Evolutionary conservation across 2,797 vertebrate species (phyloP).

Genomic region (Corythornis leucogaster): DNA sequence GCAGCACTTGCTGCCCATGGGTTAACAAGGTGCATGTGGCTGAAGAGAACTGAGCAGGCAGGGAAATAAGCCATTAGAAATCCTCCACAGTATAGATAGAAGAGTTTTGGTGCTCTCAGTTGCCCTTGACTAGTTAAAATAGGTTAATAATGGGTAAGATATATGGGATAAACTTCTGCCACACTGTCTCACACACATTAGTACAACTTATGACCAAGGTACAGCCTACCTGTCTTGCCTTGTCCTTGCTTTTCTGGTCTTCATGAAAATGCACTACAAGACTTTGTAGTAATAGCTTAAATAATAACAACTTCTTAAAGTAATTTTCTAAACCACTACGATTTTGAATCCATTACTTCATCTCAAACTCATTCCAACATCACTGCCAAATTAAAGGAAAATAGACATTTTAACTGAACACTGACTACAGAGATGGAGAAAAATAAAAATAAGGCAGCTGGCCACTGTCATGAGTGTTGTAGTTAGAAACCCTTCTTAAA

Average conservation of each 20-base stretch:
- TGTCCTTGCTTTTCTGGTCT: slow-evolving; percentile 17
- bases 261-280: slow-evolving; percentile 37
- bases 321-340: slow-evolving; percentile 49
- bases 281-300: slow-evolving; percentile 34
- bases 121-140: not conserved
- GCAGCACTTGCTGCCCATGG: not conserved
- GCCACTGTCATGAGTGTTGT: not conserved
- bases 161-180: not conserved
- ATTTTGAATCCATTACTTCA: slow-evolving; percentile 41
- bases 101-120: not conserved
- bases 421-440: not conserved
- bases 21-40: not conserved
- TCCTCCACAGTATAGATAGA: not conserved
- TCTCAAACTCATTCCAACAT: slow-evolving; percentile 22
- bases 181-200: not conserved
- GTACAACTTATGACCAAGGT: slow-evolving; percentile 24
- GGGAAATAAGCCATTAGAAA: not conserved
- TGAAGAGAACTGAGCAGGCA: not conserved
- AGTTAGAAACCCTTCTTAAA: not conserved
- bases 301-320: not conserved
- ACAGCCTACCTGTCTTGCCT: slow-evolving; percentile 1
- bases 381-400: slow-evolving; percentile 28
- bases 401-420: not conserved
- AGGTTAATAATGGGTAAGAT: not conserved
- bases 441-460: slow-evolving; percentile 39